These are phyloP conservation scores for Nymphalis io DNA, from an alignment of 1,140 invertebrate species.

Conservation along the genomic window DNA sequence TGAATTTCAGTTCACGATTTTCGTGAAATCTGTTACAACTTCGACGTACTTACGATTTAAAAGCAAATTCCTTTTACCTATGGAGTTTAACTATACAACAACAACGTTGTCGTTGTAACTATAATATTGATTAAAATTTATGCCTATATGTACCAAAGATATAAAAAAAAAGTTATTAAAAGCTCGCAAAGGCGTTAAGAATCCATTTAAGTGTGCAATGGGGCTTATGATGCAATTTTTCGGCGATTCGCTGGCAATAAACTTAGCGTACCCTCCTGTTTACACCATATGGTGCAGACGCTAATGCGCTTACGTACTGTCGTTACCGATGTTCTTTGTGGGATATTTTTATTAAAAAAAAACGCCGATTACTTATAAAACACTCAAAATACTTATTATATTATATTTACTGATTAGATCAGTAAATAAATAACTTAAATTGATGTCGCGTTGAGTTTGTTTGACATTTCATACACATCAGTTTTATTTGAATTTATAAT, in stretches of 20 bases:
- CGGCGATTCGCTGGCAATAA: conserved; percentile 53
- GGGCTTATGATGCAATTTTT: conserved; percentile 63
- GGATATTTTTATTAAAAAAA: conserved; percentile 9
- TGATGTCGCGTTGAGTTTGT: no score
- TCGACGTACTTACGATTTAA: not conserved
- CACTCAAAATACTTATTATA: no score
- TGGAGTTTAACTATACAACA: no score
- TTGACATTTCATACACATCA: no score
- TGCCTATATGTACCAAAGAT: not conserved
- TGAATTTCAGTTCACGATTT: conserved; percentile 30
- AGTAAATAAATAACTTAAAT: no score
- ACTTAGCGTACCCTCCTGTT: conserved; percentile 54
- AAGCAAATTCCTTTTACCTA: no score
- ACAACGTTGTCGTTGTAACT: no score
- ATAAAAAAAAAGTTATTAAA: conserved; percentile 9
- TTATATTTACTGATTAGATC: no score
- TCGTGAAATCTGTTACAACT: not conserved
- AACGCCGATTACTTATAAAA: not conserved
- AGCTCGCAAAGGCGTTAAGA: conserved; percentile 44
- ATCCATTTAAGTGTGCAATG: conserved; percentile 58
- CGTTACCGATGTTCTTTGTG: not conserved
- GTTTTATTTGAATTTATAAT: no score
- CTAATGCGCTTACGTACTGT: conserved; percentile 18
- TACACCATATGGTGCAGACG: conserved; percentile 57
- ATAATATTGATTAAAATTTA: no score